Base-by-base conservation (phyloP, 1,140 invertebrate species). In the Neodiprion lecontei region DNA sequence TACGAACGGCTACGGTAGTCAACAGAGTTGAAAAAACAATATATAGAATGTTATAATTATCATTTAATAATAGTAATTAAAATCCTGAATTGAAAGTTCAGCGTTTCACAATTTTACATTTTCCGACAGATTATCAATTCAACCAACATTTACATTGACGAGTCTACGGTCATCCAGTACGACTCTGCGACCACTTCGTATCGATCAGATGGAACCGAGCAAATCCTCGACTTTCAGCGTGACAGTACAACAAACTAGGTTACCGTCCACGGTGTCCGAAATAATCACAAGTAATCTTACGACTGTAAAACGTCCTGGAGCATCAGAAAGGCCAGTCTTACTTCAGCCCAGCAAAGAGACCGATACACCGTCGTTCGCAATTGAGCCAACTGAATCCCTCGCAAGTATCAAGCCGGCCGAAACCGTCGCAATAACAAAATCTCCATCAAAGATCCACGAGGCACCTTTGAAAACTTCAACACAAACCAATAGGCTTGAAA, bases 311-410 rank as follows among this genome's bases (percentile, higher is more conserved):
- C 53, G 4, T 40, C 5, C 28, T 40, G 28, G 85, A 67, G 70
- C 74, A 65, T 76, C 79, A 1, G 84, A 87, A 48, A 69, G 81
- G 69, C 75, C 84, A 10, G 75, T 87, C 48, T 75, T 83, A 47
- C 76, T 88, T 9, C 86, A 88, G 67, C 83, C 86, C 7, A 88
- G 87, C 70, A 76, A 80, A 9, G 83, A 85, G 8, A 78, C 77
- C 67, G 23, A 79, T 28, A 17, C 78, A 17, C 76, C 84, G 10
- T 78, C 83, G 8, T 79, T 70, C 8, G 75, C 68, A 47, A 71
- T 85, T n/a, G 82, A 87, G 65, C 81, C 84, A 0, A 89, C 87
- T 0, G 83, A 87, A 71, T 77, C 81, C 9, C 68, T 84, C 72
- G 81, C 73, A 48, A 48, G 71, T 80, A 93, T 1, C 88, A 88